Evolutionary conservation across 2,113 vertebrate genomes (phyloP).

Genomic region (Corapipo altera): DNA sequence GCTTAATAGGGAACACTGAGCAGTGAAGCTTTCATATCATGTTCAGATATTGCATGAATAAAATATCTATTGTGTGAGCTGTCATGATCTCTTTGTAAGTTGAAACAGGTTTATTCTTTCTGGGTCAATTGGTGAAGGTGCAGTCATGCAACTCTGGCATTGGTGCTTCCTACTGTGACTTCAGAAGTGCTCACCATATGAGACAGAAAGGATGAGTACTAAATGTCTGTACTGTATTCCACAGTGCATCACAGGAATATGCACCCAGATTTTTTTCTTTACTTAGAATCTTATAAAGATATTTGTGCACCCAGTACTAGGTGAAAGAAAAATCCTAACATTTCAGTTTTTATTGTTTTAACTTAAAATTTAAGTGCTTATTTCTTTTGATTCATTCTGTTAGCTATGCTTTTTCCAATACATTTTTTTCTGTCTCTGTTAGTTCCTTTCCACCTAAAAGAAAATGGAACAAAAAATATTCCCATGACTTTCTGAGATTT

Average conservation of each 20-base stretch:
- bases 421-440: not conserved
- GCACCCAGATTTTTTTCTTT: not conserved
- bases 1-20: rapidly evolving
- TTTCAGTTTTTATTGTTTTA: not conserved
- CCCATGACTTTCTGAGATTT: slow-evolving; percentile 28
- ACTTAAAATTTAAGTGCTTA: not conserved
- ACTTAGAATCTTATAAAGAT: not conserved
- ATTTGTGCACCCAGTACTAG: not conserved
- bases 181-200: rapidly evolving
- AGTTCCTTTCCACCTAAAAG: not conserved
- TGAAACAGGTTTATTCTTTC: not conserved
- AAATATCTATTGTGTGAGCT: not conserved
- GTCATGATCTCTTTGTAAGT: not conserved
- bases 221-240: not conserved
- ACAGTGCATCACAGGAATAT: not conserved
- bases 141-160: not conserved
- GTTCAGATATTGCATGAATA: not conserved
- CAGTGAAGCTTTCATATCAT: not conserved
- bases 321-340: not conserved
- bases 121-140: not conserved
- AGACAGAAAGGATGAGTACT: not conserved
- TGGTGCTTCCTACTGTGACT: rapidly evolving
- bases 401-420: not conserved
- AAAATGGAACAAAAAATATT: not conserved
- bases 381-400: not conserved